phyloP scores from a whole-genome alignment of 2,888 invertebrate genomes.

The Acronicta alni region DNA sequence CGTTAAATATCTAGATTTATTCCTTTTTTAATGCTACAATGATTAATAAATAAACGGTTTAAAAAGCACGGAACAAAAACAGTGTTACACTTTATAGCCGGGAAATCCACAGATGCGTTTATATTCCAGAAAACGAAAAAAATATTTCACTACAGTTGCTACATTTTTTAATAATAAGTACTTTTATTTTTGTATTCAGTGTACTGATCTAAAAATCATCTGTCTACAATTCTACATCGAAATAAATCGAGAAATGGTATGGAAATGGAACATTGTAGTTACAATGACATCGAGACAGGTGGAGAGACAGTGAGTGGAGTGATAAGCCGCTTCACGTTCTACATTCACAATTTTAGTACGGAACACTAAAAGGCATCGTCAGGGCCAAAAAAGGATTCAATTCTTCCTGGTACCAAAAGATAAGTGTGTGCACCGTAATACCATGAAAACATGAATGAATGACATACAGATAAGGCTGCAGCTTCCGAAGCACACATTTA shows the following conservation, averaged over 20 bases:
- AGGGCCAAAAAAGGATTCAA: constrained; percentile 15
- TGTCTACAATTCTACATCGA: constrained; percentile 15
- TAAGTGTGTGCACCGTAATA: constrained; percentile 11
- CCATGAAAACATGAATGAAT: constrained; percentile 21
- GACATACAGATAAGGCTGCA: constrained; percentile 30
- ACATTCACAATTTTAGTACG: constrained; percentile 16
- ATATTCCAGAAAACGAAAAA: no score
- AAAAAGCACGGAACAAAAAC: no score
- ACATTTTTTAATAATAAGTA: not conserved
- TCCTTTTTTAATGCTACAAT: no score
- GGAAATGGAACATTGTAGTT: no score
- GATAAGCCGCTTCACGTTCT: constrained; percentile 19
- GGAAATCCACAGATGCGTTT: not conserved
- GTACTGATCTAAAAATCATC: constrained; percentile 13
- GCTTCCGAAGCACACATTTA: constrained; percentile 15
- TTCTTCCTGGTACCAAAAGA: constrained; percentile 7
- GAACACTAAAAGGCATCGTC: constrained; percentile 18
- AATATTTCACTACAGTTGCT: no score
- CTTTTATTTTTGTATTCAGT: constrained; percentile 24
- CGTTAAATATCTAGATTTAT: no score
- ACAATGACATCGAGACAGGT: constrained; percentile 15
- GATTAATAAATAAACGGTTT: no score
- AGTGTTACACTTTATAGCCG: no score
- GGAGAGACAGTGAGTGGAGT: constrained; percentile 15
- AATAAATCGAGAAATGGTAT: constrained; percentile 13